Evolutionary conservation across 2,888 invertebrate genomes (phyloP).

Genomic region (Augiades crinisus): DNA sequence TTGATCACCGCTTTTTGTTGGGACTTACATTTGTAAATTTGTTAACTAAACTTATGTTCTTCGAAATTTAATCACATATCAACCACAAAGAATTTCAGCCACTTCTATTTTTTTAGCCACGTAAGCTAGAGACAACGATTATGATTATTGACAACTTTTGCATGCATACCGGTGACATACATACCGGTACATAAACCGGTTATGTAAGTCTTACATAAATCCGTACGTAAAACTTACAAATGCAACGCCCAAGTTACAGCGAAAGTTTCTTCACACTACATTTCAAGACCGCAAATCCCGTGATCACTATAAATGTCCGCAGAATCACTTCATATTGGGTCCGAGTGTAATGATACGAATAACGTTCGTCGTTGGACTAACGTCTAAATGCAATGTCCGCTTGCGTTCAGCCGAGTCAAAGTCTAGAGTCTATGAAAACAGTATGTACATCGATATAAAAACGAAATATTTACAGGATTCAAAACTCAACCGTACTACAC

Average conservation of each 20-base stretch:
- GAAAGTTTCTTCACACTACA: constrained; percentile 1
- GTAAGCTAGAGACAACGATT: no score
- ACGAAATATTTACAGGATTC: constrained; percentile 51
- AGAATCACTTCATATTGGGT: constrained; percentile 2
- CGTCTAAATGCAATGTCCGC: constrained; percentile 38
- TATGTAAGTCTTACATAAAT: no score
- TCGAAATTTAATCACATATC: no score
- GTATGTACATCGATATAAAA: constrained; percentile 47
- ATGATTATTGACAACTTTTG: no score
- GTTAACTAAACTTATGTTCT: no score
- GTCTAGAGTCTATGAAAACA: constrained; percentile 34
- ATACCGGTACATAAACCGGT: no score
- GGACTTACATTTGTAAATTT: no score
- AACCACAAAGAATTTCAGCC: no score
- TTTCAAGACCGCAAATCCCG: constrained; percentile 1
- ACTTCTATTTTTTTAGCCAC: no score
- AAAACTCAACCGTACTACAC: constrained; percentile 44
- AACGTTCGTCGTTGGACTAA: constrained; percentile 26
- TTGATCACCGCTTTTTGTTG: constrained; percentile 1
- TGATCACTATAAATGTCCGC: constrained; percentile 8
- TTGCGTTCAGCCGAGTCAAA: constrained; percentile 25
- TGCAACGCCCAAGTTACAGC: no score
- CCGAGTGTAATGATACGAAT: neutral
- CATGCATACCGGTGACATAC: no score
- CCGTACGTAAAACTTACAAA: no score